Evolutionary conservation across 2,888 invertebrate genomes (phyloP), one percentile per base, ranked within the genome.

Genomic region (Xestia sexstrigata): DNA sequence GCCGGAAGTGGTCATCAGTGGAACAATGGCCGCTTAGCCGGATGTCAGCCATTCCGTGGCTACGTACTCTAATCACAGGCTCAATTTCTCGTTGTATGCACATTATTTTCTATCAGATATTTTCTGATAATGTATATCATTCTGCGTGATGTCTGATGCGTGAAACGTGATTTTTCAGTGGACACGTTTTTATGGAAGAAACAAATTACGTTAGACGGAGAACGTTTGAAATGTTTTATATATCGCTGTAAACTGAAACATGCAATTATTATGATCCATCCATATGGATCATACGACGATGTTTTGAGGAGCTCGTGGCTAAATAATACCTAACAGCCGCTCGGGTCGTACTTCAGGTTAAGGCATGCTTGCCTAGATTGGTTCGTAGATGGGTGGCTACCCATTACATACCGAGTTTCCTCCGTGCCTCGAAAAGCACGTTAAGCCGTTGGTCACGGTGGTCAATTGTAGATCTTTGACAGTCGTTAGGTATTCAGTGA

Each of bases 1-100:
- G 68, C 81, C 88, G 88, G 88, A 88, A 87, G 82, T 78, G 81
- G 74, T 88, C 83, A 89, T 89, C 89, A 87, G 83, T 76, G 67
- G 87, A 83, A 88, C 88, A 88, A 88, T 88, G 72, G 88, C 81
- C 63, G 60, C 26, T 63, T 42, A 74, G 76, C 86, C 87, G 88
- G 88, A 88, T 81, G 89, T 78, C 81, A 66, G 81, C 77, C 78
- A 88, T 88, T 87, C 78, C 42, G 80, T 77, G 63, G 52, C 47
- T 67, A 63, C 71, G 79, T 73, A 76, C 76, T 52, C 65, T 84
- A 85, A 88, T 88, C 75, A 78, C 70, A 52, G 55, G 76, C 78
- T 88, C 89, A 85, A 88, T 87, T 87, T 88, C 83, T 81, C 49
- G 75, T 78, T 76, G 62, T 39, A 70, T 80, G 69, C 75, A 80